Conservation (phyloP, 2,113 vertebrate genomes). For the Butorides virescens region DNA sequence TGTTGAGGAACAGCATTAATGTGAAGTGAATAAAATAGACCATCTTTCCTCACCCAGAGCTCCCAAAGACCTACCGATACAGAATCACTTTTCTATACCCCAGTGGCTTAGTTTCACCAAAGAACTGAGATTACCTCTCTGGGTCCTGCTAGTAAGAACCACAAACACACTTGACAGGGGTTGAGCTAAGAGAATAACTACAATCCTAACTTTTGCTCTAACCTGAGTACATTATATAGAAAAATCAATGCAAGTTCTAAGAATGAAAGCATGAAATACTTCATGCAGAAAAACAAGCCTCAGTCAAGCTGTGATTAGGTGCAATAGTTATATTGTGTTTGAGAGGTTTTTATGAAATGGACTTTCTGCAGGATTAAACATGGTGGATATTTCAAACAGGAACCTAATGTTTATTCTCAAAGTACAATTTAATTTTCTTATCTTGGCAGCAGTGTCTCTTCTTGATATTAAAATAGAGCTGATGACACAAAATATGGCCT, state of each 20-base stretch:
- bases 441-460: not conserved
- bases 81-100: not conserved
- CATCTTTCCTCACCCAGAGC: not conserved
- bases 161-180: not conserved
- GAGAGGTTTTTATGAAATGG: not conserved
- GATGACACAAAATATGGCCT: conserved; percentile 10
- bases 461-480: not conserved
- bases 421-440: not conserved
- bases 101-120: not conserved
- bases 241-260: not conserved
- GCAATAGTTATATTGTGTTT: not conserved
- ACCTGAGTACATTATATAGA: not conserved
- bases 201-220: not conserved
- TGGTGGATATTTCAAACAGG: not conserved
- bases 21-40: not conserved
- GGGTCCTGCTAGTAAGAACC: not conserved
- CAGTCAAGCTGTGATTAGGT: not conserved
- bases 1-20: not conserved
- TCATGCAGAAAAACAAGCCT: not conserved
- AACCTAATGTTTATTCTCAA: not conserved
- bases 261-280: not conserved
- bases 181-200: not conserved
- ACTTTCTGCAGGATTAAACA: not conserved
- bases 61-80: not conserved
- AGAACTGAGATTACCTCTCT: not conserved